Evolutionary conservation across 2,797 vertebrate genomes (phyloP), one percentile per base, ranked within the genome.

Genomic region (Catharus ustulatus): DNA sequence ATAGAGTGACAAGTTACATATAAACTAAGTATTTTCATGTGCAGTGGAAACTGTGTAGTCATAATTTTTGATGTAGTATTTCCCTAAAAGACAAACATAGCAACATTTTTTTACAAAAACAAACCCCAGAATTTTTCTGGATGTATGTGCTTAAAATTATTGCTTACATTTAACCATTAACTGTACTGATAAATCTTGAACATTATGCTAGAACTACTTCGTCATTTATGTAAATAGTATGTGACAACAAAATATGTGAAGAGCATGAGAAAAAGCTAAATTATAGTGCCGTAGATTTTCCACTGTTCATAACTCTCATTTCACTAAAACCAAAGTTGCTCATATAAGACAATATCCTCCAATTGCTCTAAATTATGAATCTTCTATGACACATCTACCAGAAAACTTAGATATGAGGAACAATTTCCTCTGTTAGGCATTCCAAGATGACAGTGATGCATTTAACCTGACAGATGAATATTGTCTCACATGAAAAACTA

Each of bases 201-300:
- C 12, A 32, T 64, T 63, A 32, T 86, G 5, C 36, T 72, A 38
- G 20, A 11, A 10, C 14, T 62, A 38, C 13, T 68, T 81, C 72
- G 27, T 75, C 68, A 58, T 90, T 85, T 58, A 59, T 43, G 32
- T 69, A 73, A 89, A 84, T 32, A 59, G 9, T 29, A 36, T 11
- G 11, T 88, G 79, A 68, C 76, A 81, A 63, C 8, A 62, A 95
- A 93, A 72, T 77, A 81, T 34, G 15, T 62, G 36, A 82, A 90
- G 59, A 79, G 30, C 21, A 61, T 59, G 63, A 94, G 74, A 90
- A 95, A 95, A 88, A 81, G 17, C 55, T 38, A 58, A 84, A 34
- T 57, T 23, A 2, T 38, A 55, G 24, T 42, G 46, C 11, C 46
- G 45, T 27, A 48, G 27, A 59, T 75, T 84, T 81, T 83, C 64